These are phyloP conservation scores for Tapirus indicus DNA, from an alignment of 2,797 vertebrate genomes.

Conservation along the genomic window DNA sequence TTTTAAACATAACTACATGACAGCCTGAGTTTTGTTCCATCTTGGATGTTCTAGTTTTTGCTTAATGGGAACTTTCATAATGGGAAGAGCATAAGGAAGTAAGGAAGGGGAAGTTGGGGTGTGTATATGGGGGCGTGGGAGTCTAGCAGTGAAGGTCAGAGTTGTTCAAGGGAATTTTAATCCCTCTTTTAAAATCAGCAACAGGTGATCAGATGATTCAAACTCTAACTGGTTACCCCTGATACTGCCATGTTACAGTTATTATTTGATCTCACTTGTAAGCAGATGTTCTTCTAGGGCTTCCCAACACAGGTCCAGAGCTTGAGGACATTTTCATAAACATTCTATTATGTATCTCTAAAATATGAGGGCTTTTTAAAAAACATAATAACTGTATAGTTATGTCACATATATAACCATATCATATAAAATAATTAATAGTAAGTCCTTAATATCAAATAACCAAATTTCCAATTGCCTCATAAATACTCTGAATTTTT, in stretches of 20 bases:
- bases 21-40: slow-evolving; percentile 10
- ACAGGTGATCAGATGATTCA: slow-evolving; percentile 14
- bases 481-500: neutral
- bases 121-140: neutral
- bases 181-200: slow-evolving; percentile 19
- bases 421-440: neutral
- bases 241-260: neutral
- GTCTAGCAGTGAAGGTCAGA: neutral
- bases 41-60: slow-evolving; percentile 53
- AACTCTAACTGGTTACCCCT: neutral
- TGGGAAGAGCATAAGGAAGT: neutral
- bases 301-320: neutral
- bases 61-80: slow-evolving; percentile 39
- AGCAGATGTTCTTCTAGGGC: slow-evolving; percentile 33
- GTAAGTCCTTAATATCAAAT: neutral
- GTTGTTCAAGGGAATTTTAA: slow-evolving; percentile 13
- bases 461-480: neutral
- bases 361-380: slow-evolving; percentile 28
- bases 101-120: slow-evolving; percentile 19
- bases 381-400: neutral
- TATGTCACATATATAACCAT: neutral
- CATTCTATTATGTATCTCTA: neutral
- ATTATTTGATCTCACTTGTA: slow-evolving; percentile 40
- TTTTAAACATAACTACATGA: neutral
- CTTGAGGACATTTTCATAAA: slow-evolving; percentile 28